A percentile compares a stretch with the other conserved stretches of the same genome.
phyloP scores from a whole-genome alignment of 2,113 vertebrate genomes.

The Patagioenas fasciata region DNA sequence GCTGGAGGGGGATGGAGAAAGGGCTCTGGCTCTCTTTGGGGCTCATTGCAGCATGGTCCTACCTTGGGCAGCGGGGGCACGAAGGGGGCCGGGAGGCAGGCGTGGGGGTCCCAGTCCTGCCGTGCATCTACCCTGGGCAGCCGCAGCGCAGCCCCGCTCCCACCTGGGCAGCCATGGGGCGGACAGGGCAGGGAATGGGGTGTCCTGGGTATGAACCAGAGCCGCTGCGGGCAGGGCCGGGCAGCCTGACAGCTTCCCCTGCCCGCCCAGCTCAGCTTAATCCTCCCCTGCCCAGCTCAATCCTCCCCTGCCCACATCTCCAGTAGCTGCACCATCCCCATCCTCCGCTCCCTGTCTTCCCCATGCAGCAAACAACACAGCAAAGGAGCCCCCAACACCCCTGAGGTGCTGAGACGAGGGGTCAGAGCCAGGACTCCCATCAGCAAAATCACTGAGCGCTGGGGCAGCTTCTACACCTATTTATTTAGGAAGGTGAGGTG shows the following conservation, averaged over 20 bases:
- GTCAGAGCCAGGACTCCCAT: accelerated
- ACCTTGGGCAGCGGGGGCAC: neutral
- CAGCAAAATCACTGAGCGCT: neutral
- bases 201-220: neutral
- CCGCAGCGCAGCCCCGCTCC: neutral
- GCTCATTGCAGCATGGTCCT: neutral
- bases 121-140: neutral
- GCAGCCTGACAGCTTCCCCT: neutral
- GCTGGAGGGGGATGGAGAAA: neutral
- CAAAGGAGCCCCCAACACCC: neutral
- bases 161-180: accelerated
- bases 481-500: neutral
- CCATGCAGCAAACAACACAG: neutral
- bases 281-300: neutral
- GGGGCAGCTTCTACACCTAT: neutral
- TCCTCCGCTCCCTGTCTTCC: neutral
- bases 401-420: neutral
- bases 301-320: neutral
- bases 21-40: neutral
- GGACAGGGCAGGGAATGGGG: neutral
- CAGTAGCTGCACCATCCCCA: neutral
- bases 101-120: neutral
- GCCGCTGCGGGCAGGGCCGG: neutral
- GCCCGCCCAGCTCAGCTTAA: neutral
- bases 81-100: neutral